Base-by-base conservation (phyloP, 2,797 vertebrate genomes). In the Myoxocephalus aenaeus region DNA sequence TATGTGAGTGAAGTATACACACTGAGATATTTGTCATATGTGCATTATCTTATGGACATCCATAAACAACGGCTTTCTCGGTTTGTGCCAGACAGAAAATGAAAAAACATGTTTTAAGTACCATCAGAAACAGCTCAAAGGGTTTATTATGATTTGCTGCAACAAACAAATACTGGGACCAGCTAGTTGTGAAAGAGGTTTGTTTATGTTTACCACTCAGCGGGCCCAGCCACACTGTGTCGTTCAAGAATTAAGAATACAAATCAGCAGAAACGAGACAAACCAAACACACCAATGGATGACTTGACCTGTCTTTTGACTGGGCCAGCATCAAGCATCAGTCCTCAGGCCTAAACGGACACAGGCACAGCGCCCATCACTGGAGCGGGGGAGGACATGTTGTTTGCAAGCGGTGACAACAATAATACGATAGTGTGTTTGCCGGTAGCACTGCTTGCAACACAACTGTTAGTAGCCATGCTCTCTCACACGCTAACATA, bases 401-500 rank as follows among this genome's bases (percentile, higher is more conserved):
- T 1, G 7, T 50, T 1, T 32, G 14, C 8, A 12, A 6, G 32
- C 36, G 51, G 69, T 25, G 22, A 46, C 12, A 68, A 36, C 11
- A 69, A 66, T 12, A 65, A 4, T 0, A 8, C 14, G 14, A 12
- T 0, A 12, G 12, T 44, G 48, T 56, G 20, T 74, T 53, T 77
- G 25, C 57, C 14, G 27, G 20, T 11, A 70, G 70, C 68, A 57
- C 40, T 32, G 54, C 65, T 70, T 27, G 20, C 42, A 77, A 22
- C 64, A 70, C 14, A 48, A 36, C 1, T 29, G 64, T 32, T 32
- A 34, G 57, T 64, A 32, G 22, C 53, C 70, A 80, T 25, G 79
- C 79, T 76, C 79, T 75, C 65, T 38, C 54, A 38, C 68, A 22
- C 27, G 79, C 79, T 68, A 77, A 81, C 70, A 42, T 29, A 12